These are phyloP conservation scores for Acanthurus tractus DNA, from an alignment of 2,797 vertebrate species.

Conservation along the genomic window DNA sequence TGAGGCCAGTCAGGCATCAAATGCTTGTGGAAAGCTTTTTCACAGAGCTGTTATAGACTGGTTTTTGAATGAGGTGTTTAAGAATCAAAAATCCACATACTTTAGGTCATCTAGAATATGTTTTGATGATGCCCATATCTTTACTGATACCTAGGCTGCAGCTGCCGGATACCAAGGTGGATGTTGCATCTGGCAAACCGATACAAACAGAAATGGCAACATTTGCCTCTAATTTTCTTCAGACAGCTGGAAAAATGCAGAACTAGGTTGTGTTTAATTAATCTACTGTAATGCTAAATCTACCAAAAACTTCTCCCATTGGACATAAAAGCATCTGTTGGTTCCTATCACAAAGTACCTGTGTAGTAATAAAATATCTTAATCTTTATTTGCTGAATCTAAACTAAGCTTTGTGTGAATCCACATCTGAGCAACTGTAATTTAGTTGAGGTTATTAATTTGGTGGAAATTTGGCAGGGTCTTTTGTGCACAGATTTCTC, in stretches of 20 bases:
- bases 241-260: background rate
- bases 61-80: no score
- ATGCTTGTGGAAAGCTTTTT: no score
- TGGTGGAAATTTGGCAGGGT: conserved; percentile 45
- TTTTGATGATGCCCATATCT: no score
- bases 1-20: no score
- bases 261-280: conserved; percentile 1
- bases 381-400: conserved; percentile 30
- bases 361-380: conserved; percentile 38
- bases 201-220: no score
- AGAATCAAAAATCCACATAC: no score
- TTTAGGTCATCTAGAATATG: no score
- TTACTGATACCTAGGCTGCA: no score
- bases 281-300: background rate
- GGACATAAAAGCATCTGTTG: conserved; percentile 18
- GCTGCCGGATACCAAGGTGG: no score
- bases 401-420: conserved; percentile 32
- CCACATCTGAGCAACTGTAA: conserved; percentile 43
- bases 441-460: conserved; percentile 62
- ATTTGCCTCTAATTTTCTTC: background rate
- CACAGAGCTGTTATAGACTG: no score
- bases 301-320: background rate
- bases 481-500: conserved; percentile 31
- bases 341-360: conserved; percentile 41
- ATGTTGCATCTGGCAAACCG: background rate